Conservation (phyloP, 1,140 invertebrate genomes). For the Drosophila auraria region DNA sequence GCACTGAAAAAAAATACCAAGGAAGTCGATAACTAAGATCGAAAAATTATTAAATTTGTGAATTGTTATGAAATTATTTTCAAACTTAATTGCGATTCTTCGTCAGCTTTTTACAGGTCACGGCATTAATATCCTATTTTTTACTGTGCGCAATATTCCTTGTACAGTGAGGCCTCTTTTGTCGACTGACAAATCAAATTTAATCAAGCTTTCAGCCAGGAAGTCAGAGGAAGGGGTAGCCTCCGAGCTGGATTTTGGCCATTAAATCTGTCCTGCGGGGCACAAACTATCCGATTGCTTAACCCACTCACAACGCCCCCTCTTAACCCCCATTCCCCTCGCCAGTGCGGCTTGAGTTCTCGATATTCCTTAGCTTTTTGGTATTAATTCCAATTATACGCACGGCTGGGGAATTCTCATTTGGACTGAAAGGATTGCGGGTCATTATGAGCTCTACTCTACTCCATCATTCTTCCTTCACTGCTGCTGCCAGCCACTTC, state of each 20-base stretch:
- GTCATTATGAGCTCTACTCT: constrained; percentile 65
- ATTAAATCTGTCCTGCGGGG: constrained; percentile 51
- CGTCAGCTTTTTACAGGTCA: not conserved
- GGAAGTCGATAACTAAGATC: not conserved
- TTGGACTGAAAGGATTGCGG: constrained; percentile 78
- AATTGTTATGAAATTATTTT: not conserved
- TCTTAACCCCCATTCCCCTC: not conserved
- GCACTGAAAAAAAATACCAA: not conserved
- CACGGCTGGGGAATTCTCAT: constrained; percentile 80
- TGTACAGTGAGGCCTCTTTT: constrained; percentile 34
- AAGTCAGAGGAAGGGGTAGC: not conserved
- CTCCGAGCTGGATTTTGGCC: constrained; percentile 28
- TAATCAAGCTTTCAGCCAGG: constrained; percentile 35
- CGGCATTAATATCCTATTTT: not conserved
- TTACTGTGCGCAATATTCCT: not conserved
- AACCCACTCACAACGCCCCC: constrained; percentile 13
- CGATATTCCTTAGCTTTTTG: constrained; percentile 65
- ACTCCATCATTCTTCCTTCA: constrained; percentile 62
- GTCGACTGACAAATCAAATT: constrained; percentile 68
- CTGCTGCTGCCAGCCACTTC: constrained; percentile 23
- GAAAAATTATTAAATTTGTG: too few species aligned
- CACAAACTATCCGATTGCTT: constrained; percentile 46
- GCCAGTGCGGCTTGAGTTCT: not conserved
- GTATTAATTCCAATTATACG: constrained; percentile 84
- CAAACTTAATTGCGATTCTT: not conserved